A percentile compares a stretch with the other conserved stretches of the same genome.
These are phyloP conservation scores for Nymphalis c-album DNA, from an alignment of 2,888 invertebrate genomes.

Conservation along the genomic window DNA sequence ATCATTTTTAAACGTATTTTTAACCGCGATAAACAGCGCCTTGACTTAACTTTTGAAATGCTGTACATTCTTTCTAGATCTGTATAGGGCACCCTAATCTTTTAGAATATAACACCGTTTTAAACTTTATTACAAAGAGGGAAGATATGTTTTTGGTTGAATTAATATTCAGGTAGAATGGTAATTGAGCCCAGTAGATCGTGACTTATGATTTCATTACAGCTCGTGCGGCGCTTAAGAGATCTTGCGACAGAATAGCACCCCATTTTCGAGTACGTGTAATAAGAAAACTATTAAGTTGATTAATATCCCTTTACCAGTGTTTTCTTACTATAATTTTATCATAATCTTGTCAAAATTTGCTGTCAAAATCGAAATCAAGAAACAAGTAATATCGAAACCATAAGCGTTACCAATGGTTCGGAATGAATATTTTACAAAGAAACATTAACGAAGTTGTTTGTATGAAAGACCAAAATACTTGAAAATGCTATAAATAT, in stretches of 20 bases:
- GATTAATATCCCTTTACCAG: background rate
- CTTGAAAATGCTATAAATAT: no score
- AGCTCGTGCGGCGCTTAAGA: slow-evolving; percentile 52
- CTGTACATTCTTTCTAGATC: slow-evolving; percentile 40
- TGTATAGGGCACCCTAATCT: slow-evolving; percentile 31
- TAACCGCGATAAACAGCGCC: slow-evolving; percentile 29
- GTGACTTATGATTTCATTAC: slow-evolving; percentile 70
- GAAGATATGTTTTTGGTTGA: slow-evolving; percentile 30
- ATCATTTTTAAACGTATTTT: slow-evolving; percentile 18
- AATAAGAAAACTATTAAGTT: slow-evolving; percentile 8
- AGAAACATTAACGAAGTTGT: no score
- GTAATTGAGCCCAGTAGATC: slow-evolving; percentile 51
- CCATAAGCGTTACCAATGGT: no score
- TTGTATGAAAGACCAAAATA: no score
- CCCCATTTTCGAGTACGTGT: slow-evolving; percentile 29
- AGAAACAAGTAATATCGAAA: no score
- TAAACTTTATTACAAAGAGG: background rate
- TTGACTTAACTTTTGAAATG: slow-evolving; percentile 44
- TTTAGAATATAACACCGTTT: background rate
- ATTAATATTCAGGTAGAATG: slow-evolving; percentile 28
- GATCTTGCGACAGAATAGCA: slow-evolving; percentile 44
- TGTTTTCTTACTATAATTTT: no score
- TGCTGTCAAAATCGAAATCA: no score
- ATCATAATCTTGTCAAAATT: no score
- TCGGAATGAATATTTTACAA: no score